A percentile compares a stretch with the other conserved stretches of the same genome.
Evolutionary conservation across 2,113 vertebrate species (phyloP).

Genomic region (Myiozetetes cayanensis): DNA sequence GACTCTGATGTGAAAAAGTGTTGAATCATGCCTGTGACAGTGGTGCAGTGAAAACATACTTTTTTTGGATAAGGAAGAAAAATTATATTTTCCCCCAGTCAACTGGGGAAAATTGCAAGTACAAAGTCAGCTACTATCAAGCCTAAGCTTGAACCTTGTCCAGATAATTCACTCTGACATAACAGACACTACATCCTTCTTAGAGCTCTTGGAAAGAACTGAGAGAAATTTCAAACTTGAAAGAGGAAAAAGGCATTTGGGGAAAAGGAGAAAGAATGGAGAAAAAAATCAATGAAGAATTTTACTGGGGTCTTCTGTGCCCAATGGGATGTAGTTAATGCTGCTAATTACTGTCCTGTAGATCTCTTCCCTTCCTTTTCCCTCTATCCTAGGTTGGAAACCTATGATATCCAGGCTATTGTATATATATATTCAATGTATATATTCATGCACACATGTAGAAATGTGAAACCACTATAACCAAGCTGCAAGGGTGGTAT

Average conservation of each 20-base stretch:
- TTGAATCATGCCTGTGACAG: not conserved
- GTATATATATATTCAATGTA: too few species aligned
- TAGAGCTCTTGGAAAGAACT: not conserved
- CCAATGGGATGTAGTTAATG: not conserved
- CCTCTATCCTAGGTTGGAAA: not conserved
- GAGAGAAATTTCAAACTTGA: not conserved
- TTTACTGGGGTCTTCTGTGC: fast-evolving
- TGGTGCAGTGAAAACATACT: not conserved
- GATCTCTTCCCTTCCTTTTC: not conserved
- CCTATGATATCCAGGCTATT: not conserved
- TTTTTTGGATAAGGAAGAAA: not conserved
- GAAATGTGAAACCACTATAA: not conserved
- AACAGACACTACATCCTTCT: not conserved
- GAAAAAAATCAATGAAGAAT: not conserved
- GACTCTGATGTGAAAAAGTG: not conserved
- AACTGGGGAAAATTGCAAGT: not conserved
- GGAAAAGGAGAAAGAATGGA: not conserved
- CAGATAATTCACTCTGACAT: not conserved
- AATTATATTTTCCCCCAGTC: fast-evolving
- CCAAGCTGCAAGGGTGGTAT: not conserved
- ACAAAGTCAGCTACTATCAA: not conserved
- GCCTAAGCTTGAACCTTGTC: not conserved
- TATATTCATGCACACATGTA: not conserved
- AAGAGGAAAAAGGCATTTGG: not conserved
- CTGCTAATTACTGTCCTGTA: not conserved